Base-by-base conservation (phyloP, 2,113 vertebrate genomes). In the Passer montanus region DNA sequence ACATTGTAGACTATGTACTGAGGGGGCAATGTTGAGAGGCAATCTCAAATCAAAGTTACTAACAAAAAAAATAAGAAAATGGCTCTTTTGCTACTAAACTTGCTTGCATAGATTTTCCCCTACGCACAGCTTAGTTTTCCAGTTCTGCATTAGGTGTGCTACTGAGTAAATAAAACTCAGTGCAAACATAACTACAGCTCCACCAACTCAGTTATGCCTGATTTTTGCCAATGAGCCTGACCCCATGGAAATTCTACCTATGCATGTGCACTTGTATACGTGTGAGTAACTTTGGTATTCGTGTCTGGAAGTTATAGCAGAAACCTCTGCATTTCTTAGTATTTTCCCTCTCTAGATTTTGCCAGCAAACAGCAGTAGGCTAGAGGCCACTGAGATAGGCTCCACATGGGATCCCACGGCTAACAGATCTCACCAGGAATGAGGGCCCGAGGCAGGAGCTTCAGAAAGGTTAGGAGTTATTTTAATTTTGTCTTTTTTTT, bases 181-280 rank as follows among this genome's bases (percentile, higher is more conserved):
- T 33, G 33, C 31, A 52, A 79, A 64, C 9, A 41, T 63, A 30
- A 2, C 31, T 66, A 10, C 31, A 76, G 43, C 26, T 24, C 20
- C 0, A 0, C 35, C 52, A 43, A 69, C 12, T 3, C 9, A 46
- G 7, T 24, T 15, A 20, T 0, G 1, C 30, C 63, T 37, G n/a
- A 21, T 37, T 70, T 81, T 77, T 74, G 13, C 56, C n/a, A 16
- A 47, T 67, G 47, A 69, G 21, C 41, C 43, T 11, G 8, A 80
- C 30, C 10, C 37, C 2, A 1, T 22, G 16, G 31, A 84, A 87
- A 44, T 2, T 20, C 30, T 0, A 2, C 30, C 1, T 2, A 27
- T 5, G 6, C 4, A 1, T 30, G 30, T 5, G 3, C 9, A 2
- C 21, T 86, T 60, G 11, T 66, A 4, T 24, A 69, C 89, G 28